These are phyloP conservation scores for Pteromalus puparum DNA, from an alignment of 1,140 invertebrate genomes.

Conservation along the genomic window DNA sequence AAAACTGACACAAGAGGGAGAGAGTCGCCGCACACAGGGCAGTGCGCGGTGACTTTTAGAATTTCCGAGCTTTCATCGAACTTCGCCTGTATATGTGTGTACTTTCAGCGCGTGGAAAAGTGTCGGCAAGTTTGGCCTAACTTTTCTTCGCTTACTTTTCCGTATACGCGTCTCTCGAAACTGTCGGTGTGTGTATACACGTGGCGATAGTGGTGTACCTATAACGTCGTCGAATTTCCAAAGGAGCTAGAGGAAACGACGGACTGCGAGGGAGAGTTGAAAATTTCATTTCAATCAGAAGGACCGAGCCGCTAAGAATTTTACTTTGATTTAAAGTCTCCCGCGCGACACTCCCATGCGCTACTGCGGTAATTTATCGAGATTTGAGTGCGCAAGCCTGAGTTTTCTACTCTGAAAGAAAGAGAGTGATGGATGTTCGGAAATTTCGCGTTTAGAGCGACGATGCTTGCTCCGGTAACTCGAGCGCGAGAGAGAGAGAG, in stretches of 20 bases:
- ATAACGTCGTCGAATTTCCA: background rate
- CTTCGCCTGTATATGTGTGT: background rate
- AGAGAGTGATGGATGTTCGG: slow-evolving; percentile 28
- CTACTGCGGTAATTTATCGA: slow-evolving; percentile 26
- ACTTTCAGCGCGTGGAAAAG: background rate
- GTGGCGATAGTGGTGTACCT: background rate
- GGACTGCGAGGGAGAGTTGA: background rate
- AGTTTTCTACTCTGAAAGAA: background rate
- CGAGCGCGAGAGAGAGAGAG: no score
- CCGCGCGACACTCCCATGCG: background rate
- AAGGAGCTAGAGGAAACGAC: slow-evolving; percentile 6
- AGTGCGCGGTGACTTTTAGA: background rate
- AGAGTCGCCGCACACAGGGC: no score
- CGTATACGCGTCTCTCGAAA: no score
- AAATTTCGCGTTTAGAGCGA: slow-evolving; percentile 25
- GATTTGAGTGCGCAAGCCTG: background rate
- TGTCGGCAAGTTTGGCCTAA: background rate
- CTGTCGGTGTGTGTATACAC: background rate
- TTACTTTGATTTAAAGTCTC: slow-evolving; percentile 36
- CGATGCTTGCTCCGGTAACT: background rate
- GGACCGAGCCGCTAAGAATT: slow-evolving; percentile 37
- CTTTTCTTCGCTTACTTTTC: background rate
- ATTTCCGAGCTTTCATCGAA: slow-evolving; percentile 9
- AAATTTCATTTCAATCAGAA: slow-evolving; percentile 45
- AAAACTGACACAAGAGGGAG: background rate